Base-by-base conservation (phyloP, 2,113 vertebrate species). In the Paramisgurnus dabryanus region DNA sequence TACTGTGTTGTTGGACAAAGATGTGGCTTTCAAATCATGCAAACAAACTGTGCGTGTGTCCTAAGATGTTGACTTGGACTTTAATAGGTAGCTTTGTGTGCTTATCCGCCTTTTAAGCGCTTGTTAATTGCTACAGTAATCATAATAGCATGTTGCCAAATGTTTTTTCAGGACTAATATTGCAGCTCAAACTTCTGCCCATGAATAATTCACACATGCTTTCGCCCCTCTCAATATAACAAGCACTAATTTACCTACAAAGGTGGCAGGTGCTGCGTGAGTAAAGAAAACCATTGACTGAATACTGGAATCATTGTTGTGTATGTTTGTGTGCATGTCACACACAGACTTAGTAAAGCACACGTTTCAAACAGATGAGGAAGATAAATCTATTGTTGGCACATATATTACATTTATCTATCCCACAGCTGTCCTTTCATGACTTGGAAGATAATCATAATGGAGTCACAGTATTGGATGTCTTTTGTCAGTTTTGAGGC, bases 391-490 rank as follows among this genome's bases (percentile, higher is more conserved):
- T 90, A 67, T 39, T 72, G 70, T 84, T 89, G 89, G 86, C 89
- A 86, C 87, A 83, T 83, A 89, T 88, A 90, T 92, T 87, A 89
- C 85, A 84, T 90, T 89, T 87, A 88, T 88, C 83, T 85, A 83
- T 85, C 73, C 68, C 22, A 63, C 67, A 17, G 81, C 76, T 76
- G 75, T 85, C 83, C 86, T 87, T 84, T 81, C 79, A 86, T 86
- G 87, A 86, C 86, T 90, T 88, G 76, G 84, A 81, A 86, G 87
- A 90, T 90, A 87, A 89, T 85, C 86, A 64, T 58, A 57, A 81
- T 79, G 71, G 58, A 80, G 83, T 86, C 50, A 85, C 86, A 83
- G 76, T 84, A 87, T 85, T 91, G 87, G 87, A 90, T 87, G 80
- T 86, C 82, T 87, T 91, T 82, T 90, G 88, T 89, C 87, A 85